Percentiles rank a stretch among this genome's conserved stretches.
These are phyloP conservation scores for Hyperoplus immaculatus DNA, from an alignment of 2,797 vertebrate species.

Conservation along the genomic window DNA sequence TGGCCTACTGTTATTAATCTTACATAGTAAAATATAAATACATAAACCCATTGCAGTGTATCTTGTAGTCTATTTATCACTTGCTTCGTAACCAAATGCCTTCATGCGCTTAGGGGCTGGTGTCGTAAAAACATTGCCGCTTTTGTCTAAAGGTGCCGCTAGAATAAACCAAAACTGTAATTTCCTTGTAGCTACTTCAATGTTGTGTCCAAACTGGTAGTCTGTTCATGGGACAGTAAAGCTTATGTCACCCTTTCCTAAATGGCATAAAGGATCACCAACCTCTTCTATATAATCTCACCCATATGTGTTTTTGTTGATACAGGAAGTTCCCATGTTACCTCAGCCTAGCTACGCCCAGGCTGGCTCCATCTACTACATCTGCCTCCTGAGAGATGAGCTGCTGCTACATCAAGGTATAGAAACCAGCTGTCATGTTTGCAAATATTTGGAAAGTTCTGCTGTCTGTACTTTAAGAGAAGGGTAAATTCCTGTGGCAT, in stretches of 20 bases:
- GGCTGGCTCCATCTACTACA: slow-evolving; percentile 97
- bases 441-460: neutral
- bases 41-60: no score
- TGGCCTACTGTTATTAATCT: no score
- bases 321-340: slow-evolving; percentile 97
- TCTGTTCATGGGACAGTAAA: neutral
- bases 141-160: no score
- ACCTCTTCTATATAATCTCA: slow-evolving; percentile 17
- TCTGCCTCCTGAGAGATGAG: slow-evolving; percentile 95
- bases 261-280: neutral
- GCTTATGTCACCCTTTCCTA: neutral
- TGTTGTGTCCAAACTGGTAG: neutral
- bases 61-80: no score
- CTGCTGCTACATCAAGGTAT: slow-evolving; percentile 97
- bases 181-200: no score
- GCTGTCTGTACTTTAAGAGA: neutral
- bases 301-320: slow-evolving; percentile 28
- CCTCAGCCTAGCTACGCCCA: slow-evolving; percentile 97
- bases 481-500: neutral
- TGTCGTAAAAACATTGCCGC: no score
- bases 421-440: neutral
- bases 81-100: no score
- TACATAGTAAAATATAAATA: no score
- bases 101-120: no score
- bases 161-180: no score